Evolutionary conservation across 2,888 invertebrate species (phyloP).

Genomic region (Stegophylla sp.): DNA sequence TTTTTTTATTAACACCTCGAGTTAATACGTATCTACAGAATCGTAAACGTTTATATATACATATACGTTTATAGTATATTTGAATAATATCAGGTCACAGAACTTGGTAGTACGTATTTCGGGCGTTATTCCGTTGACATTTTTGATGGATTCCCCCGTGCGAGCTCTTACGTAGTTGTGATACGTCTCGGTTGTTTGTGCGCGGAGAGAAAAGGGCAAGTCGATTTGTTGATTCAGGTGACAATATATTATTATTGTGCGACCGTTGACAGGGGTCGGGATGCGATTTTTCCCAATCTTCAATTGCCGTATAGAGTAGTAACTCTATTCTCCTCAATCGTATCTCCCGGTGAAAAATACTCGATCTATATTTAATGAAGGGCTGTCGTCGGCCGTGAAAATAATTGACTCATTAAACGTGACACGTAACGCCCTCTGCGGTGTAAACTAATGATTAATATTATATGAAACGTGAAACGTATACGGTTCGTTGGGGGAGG

Average conservation of each 20-base stretch:
- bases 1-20: no score
- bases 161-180: background rate
- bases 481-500: no score
- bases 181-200: no score
- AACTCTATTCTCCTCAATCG: constrained; percentile 11
- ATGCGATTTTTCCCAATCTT: constrained; percentile 7
- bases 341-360: background rate
- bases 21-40: no score
- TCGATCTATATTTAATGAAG: constrained; percentile 26
- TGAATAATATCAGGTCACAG: no score
- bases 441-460: background rate
- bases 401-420: constrained; percentile 11
- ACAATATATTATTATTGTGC: constrained; percentile 43
- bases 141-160: constrained; percentile 21
- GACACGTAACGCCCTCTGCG: background rate
- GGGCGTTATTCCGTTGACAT: constrained; percentile 1
- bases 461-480: background rate
- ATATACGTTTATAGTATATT: no score
- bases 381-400: background rate
- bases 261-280: constrained; percentile 5
- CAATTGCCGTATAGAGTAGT: background rate
- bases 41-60: no score
- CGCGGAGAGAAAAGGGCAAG: background rate
- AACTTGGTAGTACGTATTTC: background rate
- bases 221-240: constrained; percentile 33